Base-by-base conservation (phyloP, 2,888 invertebrate species). In the Trichogramma dendrolimi region DNA sequence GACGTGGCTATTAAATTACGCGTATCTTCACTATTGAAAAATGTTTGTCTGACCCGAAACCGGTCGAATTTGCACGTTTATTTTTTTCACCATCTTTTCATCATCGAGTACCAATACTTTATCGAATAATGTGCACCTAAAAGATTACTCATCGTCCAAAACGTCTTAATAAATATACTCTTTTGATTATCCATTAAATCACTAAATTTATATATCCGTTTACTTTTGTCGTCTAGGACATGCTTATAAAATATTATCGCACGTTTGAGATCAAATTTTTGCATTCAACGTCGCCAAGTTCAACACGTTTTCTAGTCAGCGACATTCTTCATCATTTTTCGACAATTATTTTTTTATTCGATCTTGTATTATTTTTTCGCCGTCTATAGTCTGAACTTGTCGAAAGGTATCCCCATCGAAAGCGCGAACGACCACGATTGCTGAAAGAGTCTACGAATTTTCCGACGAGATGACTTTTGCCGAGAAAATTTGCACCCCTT, bases 321-420 rank as follows among this genome's bases (percentile, higher is more conserved):
- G 46, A 41, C 49, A 58, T 41, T 56, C 51, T 53, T 47, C 42
- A 39, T 39, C 43, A 46, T 53, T 10, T 6, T 48, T 14, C 5
- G 11, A 6, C n/a, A 43, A 58, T 59, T 54, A 54, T 63, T 14
- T 46, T 46, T 50, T 42, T 53, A 50, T 50, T 42, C 3, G 27
- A 50, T 43, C 58, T 63, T 49, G 41, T 59, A 60, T 11, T 7
- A 6, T 14, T 55, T 62, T 65, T 65, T 56, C 39, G 55, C 44
- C 48, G 57, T 58, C 50, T 63, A 64, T 62, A 55, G 62, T 66
- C 57, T 67, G 60, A 62, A 69, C 65, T 65, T 63, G 63, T 68
- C 68, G 71, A 71, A 73, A 72, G 69, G 69, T 69, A 71, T 73
- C 63, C 67, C 70, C 70, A 71, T 73, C 71, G 71, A 71, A 71